A percentile compares a stretch with the other conserved stretches of the same genome.
Conservation (phyloP, 2,797 vertebrate species). For the Diplodus sargus region DNA sequence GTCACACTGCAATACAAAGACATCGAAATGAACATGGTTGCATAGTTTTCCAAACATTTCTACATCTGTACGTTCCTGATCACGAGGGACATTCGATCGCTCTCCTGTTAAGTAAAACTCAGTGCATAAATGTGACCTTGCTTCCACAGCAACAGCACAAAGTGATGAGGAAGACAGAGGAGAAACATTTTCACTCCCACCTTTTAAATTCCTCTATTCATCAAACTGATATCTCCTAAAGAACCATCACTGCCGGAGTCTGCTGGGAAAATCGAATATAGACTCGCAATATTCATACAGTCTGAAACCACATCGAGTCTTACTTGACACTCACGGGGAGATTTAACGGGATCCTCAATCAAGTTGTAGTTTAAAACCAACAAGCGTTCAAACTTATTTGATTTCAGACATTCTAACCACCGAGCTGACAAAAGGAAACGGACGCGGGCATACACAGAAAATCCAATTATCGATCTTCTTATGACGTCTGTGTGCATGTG, state of each 20-base stretch:
- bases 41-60: background rate
- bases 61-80: background rate
- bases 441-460: conserved; percentile 27
- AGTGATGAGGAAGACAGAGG: background rate
- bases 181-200: background rate
- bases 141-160: background rate
- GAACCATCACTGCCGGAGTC: background rate
- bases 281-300: background rate
- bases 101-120: background rate
- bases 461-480: conserved; percentile 46
- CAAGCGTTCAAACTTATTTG: conserved; percentile 12
- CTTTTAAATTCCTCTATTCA: background rate
- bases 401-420: conserved; percentile 25
- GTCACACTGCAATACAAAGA: background rate
- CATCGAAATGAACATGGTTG: too few species aligned
- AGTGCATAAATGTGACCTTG: background rate
- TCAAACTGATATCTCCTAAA: background rate
- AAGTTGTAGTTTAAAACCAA: conserved; percentile 22
- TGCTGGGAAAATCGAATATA: background rate
- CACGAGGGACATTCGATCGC: too few species aligned
- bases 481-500: conserved; percentile 20
- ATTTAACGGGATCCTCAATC: conserved; percentile 26
- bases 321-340: background rate
- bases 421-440: conserved; percentile 16
- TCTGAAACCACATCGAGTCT: conserved; percentile 7